These are phyloP conservation scores for Brienomyrus longianalis DNA, from an alignment of 2,113 vertebrate genomes.

Conservation along the genomic window DNA sequence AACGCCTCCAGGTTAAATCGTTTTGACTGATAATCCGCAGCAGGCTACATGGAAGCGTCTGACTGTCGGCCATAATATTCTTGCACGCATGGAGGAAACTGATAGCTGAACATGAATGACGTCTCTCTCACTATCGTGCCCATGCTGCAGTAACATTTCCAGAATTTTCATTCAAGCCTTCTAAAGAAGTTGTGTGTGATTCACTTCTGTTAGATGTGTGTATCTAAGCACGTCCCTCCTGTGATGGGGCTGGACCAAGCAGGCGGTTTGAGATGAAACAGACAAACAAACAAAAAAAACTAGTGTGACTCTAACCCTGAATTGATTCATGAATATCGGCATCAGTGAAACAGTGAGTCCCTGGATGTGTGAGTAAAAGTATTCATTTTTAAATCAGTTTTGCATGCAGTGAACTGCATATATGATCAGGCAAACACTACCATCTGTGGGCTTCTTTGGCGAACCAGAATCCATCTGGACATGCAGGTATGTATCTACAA, in stretches of 20 bases:
- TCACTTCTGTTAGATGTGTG: not conserved
- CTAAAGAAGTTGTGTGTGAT: not conserved
- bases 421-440: conserved; percentile 85
- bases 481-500: conserved; percentile 87
- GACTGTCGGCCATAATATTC: not conserved
- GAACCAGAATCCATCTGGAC: conserved; percentile 99
- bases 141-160: conserved; percentile 1
- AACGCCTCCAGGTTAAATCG: not conserved
- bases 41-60: not conserved
- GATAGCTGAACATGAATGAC: not conserved
- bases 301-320: conserved; percentile 8
- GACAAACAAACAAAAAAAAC: not conserved
- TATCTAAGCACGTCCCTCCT: not conserved
- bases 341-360: conserved; percentile 30
- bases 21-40: not conserved
- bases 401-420: conserved; percentile 97
- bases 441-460: conserved; percentile 78
- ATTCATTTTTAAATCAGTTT: conserved; percentile 37
- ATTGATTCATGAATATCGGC: conserved; percentile 17
- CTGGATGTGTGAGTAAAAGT: conserved; percentile 30
- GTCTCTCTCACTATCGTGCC: not conserved
- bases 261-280: not conserved
- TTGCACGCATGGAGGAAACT: not conserved
- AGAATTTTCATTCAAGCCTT: not conserved
- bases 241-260: not conserved